Evolutionary conservation across 1,140 invertebrate species (phyloP), one percentile per base, ranked within the genome.

Genomic region (Sarcophaga peregrina): DNA sequence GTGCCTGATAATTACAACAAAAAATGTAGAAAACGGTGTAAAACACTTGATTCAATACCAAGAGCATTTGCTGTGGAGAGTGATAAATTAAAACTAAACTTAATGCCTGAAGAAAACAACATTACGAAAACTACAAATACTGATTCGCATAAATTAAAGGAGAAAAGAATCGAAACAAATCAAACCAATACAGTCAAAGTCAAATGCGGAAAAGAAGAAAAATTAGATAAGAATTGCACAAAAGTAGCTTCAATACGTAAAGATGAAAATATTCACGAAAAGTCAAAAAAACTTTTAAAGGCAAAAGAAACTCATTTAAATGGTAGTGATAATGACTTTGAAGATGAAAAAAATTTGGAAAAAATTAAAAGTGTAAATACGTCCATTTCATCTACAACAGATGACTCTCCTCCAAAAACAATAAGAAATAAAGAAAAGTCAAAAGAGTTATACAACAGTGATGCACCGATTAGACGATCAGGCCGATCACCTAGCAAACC

Each of bases 401-500:
- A 68, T 25, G 10, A n/a, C 4, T 68, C 62, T 5, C 47, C 10
- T 20, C n/a, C 2, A 8, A 52, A 20, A 52, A 6, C 11, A 48
- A 75, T 0, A 15, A 76, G n/a, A 11, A 50, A 48, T 52, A 15
- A 25, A 78, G 45, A 46, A 76, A 78, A 50, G 50, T 47, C 8
- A 50, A 78, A 78, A 52, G 47, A 78, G 13, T 20, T 3, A 10
- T 10, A 13, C 10, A 0, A 15, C 9, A 10, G 50, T 50, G 75
- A 52, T 25, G 50, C 5, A 78, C 7, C n/a, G n/a, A 4, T 78
- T 25, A 50, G 75, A 20, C 75, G 75, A 25, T 78, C 75, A 0
- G 48, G 7, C 20, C 75, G 75, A 11, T 78, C 75, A 20, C 75
- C 75, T 4, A 50, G n/a, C n/a, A 78, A 78, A 78, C 48, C 75